Percentiles rank a stretch among this genome's conserved stretches.
Evolutionary conservation across 2,888 invertebrate genomes (phyloP).

Genomic region (Trissolcus japonicus): DNA sequence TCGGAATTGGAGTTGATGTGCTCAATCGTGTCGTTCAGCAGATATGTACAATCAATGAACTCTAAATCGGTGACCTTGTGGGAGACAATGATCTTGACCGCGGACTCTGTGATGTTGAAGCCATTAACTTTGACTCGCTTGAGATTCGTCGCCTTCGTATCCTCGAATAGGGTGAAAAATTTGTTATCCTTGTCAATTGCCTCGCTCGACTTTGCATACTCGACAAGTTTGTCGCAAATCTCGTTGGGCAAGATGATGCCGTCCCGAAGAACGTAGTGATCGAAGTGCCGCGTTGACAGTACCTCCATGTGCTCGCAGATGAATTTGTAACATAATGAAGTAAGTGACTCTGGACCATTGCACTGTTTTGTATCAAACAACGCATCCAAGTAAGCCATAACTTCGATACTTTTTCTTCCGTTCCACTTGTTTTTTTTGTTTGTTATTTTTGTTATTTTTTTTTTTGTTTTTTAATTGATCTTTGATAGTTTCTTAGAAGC

Average conservation of each 20-base stretch:
- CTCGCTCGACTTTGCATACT: slow-evolving; percentile 78
- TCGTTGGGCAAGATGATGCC: slow-evolving; percentile 83
- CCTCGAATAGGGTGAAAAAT: slow-evolving; percentile 84
- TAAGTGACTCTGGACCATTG: slow-evolving; percentile 79
- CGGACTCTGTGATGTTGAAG: slow-evolving; percentile 84
- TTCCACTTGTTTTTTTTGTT: slow-evolving; percentile 13
- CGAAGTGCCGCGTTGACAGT: slow-evolving; percentile 75
- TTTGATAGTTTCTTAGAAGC: neutral
- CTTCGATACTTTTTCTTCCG: slow-evolving; percentile 16
- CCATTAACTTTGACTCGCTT: slow-evolving; percentile 84
- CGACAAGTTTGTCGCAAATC: slow-evolving; percentile 83
- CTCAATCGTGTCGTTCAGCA: slow-evolving; percentile 82
- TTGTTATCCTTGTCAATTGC: slow-evolving; percentile 80
- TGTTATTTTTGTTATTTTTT: too few species aligned
- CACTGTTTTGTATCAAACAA: slow-evolving; percentile 67
- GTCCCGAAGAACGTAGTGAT: slow-evolving; percentile 77
- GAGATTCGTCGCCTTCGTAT: slow-evolving; percentile 82
- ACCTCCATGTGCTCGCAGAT: slow-evolving; percentile 81
- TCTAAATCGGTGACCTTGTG: slow-evolving; percentile 87
- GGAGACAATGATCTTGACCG: slow-evolving; percentile 83
- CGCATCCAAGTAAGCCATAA: slow-evolving; percentile 69
- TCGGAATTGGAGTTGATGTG: slow-evolving; percentile 83
- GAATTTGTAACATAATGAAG: slow-evolving; percentile 81
- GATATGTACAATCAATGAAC: slow-evolving; percentile 84
- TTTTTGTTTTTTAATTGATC: slow-evolving; percentile 3